phyloP scores from a whole-genome alignment of 2,888 invertebrate genomes.

The Plutella xylostella region DNA sequence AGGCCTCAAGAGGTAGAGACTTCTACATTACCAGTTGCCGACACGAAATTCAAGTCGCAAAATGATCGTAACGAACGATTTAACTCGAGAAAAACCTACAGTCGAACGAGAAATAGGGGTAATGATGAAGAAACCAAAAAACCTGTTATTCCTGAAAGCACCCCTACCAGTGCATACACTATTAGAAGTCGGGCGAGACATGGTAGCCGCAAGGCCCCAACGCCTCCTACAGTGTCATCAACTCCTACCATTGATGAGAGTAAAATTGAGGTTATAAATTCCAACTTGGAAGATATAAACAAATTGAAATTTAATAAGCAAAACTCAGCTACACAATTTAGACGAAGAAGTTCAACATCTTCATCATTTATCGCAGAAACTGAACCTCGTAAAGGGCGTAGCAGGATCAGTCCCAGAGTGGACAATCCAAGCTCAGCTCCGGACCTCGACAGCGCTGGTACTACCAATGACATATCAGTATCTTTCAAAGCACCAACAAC shows the following conservation, averaged over 20 bases:
- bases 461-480: conserved; percentile 42
- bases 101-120: conserved; percentile 42
- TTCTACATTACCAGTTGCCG: neutral
- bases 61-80: conserved; percentile 44
- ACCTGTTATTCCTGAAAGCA: conserved; percentile 25
- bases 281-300: conserved; percentile 35
- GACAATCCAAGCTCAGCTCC: conserved; percentile 28
- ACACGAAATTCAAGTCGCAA: conserved; percentile 22
- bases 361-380: conserved; percentile 2
- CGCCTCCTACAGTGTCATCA: conserved; percentile 26
- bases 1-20: conserved; percentile 20
- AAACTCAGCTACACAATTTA: conserved; percentile 30
- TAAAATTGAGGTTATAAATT: conserved; percentile 38
- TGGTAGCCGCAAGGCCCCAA: conserved; percentile 21
- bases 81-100: conserved; percentile 44
- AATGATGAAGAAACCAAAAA: conserved; percentile 24
- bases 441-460: conserved; percentile 47
- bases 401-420: conserved; percentile 27
- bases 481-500: conserved; percentile 43
- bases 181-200: conserved; percentile 27
- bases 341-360: conserved; percentile 40
- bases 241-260: conserved; percentile 33
- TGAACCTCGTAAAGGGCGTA: conserved; percentile 26
- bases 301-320: conserved; percentile 30
- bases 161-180: conserved; percentile 26